Conservation (phyloP, 2,888 invertebrate species). For the Copidosoma aretas region DNA sequence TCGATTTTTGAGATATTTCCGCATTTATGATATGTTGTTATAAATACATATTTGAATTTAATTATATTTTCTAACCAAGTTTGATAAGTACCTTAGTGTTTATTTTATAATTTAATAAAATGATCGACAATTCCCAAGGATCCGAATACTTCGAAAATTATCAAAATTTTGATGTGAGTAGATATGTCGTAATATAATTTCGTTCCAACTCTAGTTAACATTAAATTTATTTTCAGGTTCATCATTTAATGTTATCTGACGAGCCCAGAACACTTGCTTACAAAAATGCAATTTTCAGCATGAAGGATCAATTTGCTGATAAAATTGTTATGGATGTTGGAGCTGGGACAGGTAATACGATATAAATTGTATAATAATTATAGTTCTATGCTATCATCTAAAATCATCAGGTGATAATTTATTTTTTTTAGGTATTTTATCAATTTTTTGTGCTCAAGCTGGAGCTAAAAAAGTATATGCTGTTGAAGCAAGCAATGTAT, state of each 20-base stretch:
- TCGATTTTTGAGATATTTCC: too few relatives aligned
- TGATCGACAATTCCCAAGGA: too few relatives aligned
- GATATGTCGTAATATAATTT: slow-evolving; percentile 1
- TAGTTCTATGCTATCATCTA: background rate
- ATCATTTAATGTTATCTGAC: slow-evolving; percentile 82
- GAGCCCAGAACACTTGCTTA: slow-evolving; percentile 79
- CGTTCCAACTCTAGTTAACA: slow-evolving; percentile 8
- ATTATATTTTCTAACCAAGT: too few relatives aligned
- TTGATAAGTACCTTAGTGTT: too few relatives aligned
- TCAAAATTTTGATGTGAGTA: slow-evolving; percentile 76
- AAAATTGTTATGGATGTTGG: slow-evolving; percentile 88
- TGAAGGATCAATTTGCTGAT: slow-evolving; percentile 72
- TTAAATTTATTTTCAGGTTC: slow-evolving; percentile 68
- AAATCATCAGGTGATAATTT: background rate
- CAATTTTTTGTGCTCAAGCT: slow-evolving; percentile 87
- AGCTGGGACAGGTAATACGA: slow-evolving; percentile 73
- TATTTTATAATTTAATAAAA: too few relatives aligned
- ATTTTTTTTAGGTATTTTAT: slow-evolving; percentile 72
- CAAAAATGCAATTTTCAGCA: slow-evolving; percentile 76
- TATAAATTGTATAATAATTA: background rate
- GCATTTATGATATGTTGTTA: too few relatives aligned
- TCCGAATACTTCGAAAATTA: slow-evolving; percentile 73
- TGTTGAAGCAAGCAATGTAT: slow-evolving; percentile 80
- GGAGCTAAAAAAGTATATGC: slow-evolving; percentile 90
- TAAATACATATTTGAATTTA: too few relatives aligned